phyloP scores from a whole-genome alignment of 2,797 vertebrate genomes.

The Orientallactaga sibirica region DNA sequence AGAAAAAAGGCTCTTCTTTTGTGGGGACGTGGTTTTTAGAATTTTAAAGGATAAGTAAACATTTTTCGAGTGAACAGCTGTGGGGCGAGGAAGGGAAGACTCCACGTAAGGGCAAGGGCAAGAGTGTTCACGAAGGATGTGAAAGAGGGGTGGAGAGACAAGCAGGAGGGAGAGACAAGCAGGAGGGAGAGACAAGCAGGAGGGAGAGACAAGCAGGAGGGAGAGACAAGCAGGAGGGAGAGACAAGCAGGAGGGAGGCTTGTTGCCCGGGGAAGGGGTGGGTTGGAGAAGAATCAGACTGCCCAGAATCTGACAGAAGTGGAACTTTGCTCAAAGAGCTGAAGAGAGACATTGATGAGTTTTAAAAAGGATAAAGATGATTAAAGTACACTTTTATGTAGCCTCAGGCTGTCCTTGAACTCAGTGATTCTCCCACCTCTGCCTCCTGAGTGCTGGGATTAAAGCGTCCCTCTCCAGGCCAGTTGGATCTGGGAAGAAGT shows the following conservation, averaged over 20 bases:
- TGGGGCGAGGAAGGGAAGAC: neutral
- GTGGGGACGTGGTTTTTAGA: neutral
- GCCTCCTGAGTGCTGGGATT: no score
- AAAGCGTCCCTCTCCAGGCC: constrained; percentile 3
- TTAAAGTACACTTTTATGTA: constrained; percentile 13
- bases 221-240: neutral
- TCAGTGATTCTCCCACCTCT: no score
- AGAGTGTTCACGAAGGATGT: neutral
- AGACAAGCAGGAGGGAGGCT: neutral
- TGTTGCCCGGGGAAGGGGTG: no score
- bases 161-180: neutral
- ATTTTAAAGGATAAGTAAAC: neutral
- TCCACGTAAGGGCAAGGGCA: neutral
- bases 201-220: no score
- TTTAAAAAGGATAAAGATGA: neutral
- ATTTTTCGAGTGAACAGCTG: neutral
- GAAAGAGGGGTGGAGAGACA: neutral
- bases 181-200: neutral
- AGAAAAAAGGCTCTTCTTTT: neutral
- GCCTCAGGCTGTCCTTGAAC: no score
- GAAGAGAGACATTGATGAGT: constrained; percentile 26
- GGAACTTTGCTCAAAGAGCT: constrained; percentile 23
- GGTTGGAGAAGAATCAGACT: neutral
- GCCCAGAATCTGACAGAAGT: constrained; percentile 13
- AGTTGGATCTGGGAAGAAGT: neutral